A percentile compares a stretch with the other conserved stretches of the same genome.
Evolutionary conservation across 1,140 invertebrate genomes (phyloP).

Genomic region (Acromyrmex echinatior): DNA sequence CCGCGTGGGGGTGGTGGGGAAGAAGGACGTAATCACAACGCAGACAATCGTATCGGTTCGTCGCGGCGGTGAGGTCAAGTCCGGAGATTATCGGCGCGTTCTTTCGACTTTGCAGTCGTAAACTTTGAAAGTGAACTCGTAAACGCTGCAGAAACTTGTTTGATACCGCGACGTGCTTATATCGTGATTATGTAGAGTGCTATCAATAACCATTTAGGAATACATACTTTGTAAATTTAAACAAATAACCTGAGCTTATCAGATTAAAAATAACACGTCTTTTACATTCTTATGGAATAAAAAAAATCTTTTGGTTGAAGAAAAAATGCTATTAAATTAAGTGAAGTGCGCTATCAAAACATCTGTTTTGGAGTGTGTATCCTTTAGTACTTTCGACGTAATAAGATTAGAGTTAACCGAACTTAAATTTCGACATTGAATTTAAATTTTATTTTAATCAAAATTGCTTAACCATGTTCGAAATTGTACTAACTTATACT

Average conservation of each 20-base stretch:
- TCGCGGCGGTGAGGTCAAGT: constrained; percentile 35
- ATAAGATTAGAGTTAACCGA: too few relatives aligned
- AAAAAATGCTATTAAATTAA: neutral
- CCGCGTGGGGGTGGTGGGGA: neutral
- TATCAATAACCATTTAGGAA: neutral
- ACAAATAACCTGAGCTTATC: neutral
- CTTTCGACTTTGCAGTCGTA: constrained; percentile 1
- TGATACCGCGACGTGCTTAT: neutral
- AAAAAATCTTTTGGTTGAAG: neutral
- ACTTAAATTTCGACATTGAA: too few relatives aligned
- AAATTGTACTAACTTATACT: too few relatives aligned
- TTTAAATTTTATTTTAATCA: too few relatives aligned
- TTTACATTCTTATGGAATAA: neutral
- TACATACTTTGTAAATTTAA: neutral
- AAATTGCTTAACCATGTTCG: too few relatives aligned
- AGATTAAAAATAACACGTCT: neutral
- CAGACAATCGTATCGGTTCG: constrained; percentile 34
- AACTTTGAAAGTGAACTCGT: constrained; percentile 1
- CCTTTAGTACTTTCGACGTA: too few relatives aligned
- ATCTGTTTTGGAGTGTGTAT: too few relatives aligned
- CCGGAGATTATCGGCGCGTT: constrained; percentile 39
- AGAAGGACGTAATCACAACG: constrained; percentile 8
- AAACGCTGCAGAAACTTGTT: neutral
- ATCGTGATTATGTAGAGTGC: neutral
- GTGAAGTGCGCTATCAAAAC: neutral